A percentile compares a stretch with the other conserved stretches of the same genome.
Evolutionary conservation across 2,888 invertebrate species (phyloP).

Genomic region (Ichneumon xanthorius): DNA sequence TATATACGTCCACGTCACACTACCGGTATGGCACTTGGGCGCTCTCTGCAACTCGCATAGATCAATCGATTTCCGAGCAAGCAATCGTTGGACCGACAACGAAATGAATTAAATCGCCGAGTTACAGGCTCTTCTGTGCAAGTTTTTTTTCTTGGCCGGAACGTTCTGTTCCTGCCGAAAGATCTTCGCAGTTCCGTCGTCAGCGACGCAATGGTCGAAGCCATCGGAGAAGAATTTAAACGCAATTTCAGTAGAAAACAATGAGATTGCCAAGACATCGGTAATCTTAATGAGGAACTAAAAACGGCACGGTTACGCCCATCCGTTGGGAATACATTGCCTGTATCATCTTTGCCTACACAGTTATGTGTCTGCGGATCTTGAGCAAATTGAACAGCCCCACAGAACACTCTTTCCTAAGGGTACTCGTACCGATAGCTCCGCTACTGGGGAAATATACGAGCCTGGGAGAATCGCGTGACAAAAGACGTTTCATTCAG

Average conservation of each 20-base stretch:
- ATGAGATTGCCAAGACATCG: background rate
- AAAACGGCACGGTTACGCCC: background rate
- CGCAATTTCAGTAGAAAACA: too few species aligned
- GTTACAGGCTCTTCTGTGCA: background rate
- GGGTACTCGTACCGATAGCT: background rate
- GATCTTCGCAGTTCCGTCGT: too few species aligned
- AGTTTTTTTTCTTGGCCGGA: background rate
- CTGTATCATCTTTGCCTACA: background rate
- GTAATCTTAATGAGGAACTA: background rate
- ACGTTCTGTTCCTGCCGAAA: background rate
- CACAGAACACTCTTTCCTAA: background rate
- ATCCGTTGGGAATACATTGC: too few species aligned
- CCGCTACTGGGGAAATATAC: background rate
- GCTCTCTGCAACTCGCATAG: background rate
- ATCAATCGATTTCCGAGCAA: background rate
- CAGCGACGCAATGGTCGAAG: background rate
- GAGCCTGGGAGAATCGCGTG: conserved; percentile 1
- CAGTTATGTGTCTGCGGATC: background rate
- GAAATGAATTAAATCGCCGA: background rate
- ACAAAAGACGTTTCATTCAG: background rate
- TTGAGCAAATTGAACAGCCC: background rate
- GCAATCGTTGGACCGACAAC: background rate
- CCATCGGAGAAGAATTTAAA: background rate
- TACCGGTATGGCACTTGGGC: background rate
- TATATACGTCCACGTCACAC: background rate